Evolutionary conservation across 2,888 invertebrate genomes (phyloP), one percentile per base, ranked within the genome.

Genomic region (Pristionchus fissidentatus): DNA sequence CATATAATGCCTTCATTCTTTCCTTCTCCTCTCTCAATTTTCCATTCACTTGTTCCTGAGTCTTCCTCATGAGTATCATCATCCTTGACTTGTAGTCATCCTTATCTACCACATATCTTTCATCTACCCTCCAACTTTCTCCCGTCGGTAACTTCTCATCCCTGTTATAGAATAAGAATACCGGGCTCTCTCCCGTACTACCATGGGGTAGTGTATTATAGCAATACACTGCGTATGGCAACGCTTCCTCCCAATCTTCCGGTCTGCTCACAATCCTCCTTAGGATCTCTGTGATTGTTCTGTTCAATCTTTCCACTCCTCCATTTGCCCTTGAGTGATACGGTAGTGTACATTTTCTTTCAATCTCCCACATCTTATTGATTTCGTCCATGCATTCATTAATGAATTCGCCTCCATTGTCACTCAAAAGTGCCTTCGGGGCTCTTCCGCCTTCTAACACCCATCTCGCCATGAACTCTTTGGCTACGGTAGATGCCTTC

Each of bases 261-360:
- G 29, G n/a, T 32, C 29, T 35, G 13, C 32, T 13, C 29, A 60
- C n/a, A 7, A 43, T n/a, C 22, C 73, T 85, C 73, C 55, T 41
- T 26, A 85, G 32, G n/a, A 41, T 62, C 29, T 46, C 62, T 7
- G 35, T 15, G 22, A 85, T 70, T 4, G 66, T 66, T 84, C 78
- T n/a, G n/a, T 62, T 62, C 32, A 62, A 5, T 62, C 62, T 62
- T 52, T 85, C 85, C 10, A 73, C 38, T n/a, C 35, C 49, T 26
- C 85, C 85, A 52, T 85, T 85, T 10, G 77, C 84, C 19, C 66
- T 26, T 2, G 84, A 70, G 32, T 85, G 43, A 83, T 85, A 85
- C 29, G 70, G 32, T 29, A 62, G 32, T 13, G 62, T 62, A 13
- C 10, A 32, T 29, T 35, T 35, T 10, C 29, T 29, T 29, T 62